Evolutionary conservation across 2,888 invertebrate genomes (phyloP).

Genomic region (Linyphia triangularis): DNA sequence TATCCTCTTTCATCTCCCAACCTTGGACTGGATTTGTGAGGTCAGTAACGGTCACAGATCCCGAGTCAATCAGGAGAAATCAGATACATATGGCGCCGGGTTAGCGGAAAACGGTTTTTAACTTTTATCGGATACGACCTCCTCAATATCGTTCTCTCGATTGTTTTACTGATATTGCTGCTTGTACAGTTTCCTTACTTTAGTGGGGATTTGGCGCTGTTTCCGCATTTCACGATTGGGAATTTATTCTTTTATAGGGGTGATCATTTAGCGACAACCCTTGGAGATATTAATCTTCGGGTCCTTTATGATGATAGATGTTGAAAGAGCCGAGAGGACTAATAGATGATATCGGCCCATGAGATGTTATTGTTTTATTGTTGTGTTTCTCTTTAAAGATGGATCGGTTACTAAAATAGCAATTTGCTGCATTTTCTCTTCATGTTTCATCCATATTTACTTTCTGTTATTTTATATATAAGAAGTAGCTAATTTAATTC

Average conservation of each 20-base stretch:
- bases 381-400: no score
- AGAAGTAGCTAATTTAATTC: no score
- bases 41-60: slow-evolving; percentile 48
- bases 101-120: slow-evolving; percentile 16
- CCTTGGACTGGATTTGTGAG: neutral
- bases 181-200: no score
- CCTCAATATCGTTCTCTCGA: neutral
- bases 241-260: slow-evolving; percentile 31
- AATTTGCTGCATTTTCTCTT: no score
- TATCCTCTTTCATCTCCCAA: no score
- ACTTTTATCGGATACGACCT: slow-evolving; percentile 28
- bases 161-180: slow-evolving; percentile 5
- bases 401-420: no score
- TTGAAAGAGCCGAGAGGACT: neutral
- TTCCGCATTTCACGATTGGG: neutral
- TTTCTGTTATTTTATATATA: no score
- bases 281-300: neutral
- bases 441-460: no score
- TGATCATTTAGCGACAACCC: neutral
- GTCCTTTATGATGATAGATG: neutral
- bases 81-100: slow-evolving; percentile 54
- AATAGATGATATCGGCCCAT: no score
- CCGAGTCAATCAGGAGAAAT: slow-evolving; percentile 26
- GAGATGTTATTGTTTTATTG: no score
- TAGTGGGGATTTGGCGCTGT: neutral